These are phyloP conservation scores for Andrena praecox DNA, from an alignment of 2,888 invertebrate genomes.

Conservation along the genomic window DNA sequence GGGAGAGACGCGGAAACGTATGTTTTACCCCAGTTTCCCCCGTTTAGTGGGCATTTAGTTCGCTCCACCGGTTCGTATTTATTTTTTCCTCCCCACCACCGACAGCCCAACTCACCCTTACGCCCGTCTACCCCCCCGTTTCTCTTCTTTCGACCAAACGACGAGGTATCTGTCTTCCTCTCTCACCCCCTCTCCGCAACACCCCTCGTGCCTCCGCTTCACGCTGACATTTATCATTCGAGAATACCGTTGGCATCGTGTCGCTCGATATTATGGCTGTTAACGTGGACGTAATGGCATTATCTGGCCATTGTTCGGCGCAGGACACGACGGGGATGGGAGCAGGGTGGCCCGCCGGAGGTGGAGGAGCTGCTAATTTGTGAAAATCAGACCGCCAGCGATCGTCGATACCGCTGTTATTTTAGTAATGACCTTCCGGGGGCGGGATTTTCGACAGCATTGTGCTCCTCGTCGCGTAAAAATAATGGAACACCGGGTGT, in stretches of 20 bases:
- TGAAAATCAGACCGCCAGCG: slow-evolving; percentile 44
- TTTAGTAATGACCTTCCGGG: slow-evolving; percentile 21
- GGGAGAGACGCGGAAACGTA: slow-evolving; percentile 81
- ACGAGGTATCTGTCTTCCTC: background rate
- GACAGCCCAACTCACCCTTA: slow-evolving; percentile 12
- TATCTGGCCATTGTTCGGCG: slow-evolving; percentile 74
- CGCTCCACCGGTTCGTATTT: slow-evolving; percentile 79
- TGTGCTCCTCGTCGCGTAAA: slow-evolving; percentile 26
- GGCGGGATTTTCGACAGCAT: slow-evolving; percentile 11
- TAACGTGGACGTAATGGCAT: slow-evolving; percentile 77
- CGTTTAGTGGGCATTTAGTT: slow-evolving; percentile 81
- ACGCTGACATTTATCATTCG: slow-evolving; percentile 77
- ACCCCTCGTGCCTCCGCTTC: slow-evolving; percentile 18
- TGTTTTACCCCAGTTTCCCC: slow-evolving; percentile 81
- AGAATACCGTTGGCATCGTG: slow-evolving; percentile 64
- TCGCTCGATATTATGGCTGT: slow-evolving; percentile 74
- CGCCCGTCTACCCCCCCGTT: slow-evolving; percentile 4
- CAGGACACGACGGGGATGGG: slow-evolving; percentile 41
- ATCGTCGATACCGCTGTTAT: slow-evolving; percentile 20
- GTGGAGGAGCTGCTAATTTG: slow-evolving; percentile 60
- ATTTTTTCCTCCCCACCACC: slow-evolving; percentile 59
- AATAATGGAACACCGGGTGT: slow-evolving; percentile 24
- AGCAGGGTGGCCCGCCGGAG: slow-evolving; percentile 28
- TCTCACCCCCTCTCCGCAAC: slow-evolving; percentile 42
- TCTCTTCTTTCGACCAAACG: background rate